phyloP scores from a whole-genome alignment of 2,113 vertebrate species.

The Syngnathus floridae region DNA sequence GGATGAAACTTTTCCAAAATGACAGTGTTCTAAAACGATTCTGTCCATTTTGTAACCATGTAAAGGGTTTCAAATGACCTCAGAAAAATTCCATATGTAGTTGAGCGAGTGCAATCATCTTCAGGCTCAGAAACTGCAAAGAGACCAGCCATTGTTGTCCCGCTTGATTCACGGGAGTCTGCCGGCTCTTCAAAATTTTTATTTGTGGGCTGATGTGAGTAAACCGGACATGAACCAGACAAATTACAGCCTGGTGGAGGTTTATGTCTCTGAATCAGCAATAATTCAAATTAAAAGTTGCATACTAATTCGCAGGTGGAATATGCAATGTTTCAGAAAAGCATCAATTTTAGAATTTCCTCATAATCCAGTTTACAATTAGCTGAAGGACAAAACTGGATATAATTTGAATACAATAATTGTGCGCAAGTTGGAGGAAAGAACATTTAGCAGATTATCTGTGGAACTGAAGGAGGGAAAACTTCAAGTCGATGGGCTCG shows the following conservation, averaged over 20 bases:
- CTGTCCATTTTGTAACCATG: background rate
- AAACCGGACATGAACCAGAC: constrained; percentile 49
- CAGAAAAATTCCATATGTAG: constrained; percentile 12
- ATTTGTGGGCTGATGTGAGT: constrained; percentile 17
- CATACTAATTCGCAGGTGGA: background rate
- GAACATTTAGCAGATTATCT: no score
- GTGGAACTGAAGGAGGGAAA: no score
- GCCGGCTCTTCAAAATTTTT: no score
- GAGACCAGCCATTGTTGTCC: constrained; percentile 36
- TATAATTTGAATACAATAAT: no score
- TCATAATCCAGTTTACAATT: no score
- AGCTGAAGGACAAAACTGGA: no score
- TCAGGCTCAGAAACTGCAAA: constrained; percentile 12
- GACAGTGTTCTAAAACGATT: background rate
- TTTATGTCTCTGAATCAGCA: constrained; percentile 21
- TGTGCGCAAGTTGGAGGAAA: no score
- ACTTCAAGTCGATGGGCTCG: no score
- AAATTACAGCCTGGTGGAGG: constrained; percentile 19
- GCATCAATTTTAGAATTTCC: no score
- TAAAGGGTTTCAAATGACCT: constrained; percentile 19
- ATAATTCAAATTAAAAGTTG: constrained; percentile 23
- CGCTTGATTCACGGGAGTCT: constrained; percentile 10
- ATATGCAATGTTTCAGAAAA: background rate
- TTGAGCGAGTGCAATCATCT: background rate
- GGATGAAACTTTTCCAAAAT: background rate